A percentile compares a stretch with the other conserved stretches of the same genome.
phyloP scores from a whole-genome alignment of 2,888 invertebrate genomes.

The Drosophila vallismaia region DNA sequence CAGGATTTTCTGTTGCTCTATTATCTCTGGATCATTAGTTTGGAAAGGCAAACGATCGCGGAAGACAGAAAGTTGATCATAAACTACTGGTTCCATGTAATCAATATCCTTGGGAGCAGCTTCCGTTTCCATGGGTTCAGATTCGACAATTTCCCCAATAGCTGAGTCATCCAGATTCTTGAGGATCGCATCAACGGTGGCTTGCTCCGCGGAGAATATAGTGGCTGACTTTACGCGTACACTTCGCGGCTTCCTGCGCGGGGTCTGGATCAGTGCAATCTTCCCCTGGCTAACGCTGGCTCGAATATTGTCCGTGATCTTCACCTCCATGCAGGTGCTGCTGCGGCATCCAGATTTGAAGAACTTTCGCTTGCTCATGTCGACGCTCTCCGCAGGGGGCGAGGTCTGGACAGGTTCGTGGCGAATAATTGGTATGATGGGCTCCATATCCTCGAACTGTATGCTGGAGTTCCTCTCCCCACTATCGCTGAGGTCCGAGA shows the following conservation, averaged over 20 bases:
- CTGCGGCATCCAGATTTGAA: constrained; percentile 79
- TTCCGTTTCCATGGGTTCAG: constrained; percentile 32
- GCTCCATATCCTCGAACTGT: constrained; percentile 50
- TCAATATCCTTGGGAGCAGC: background rate
- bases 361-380: constrained; percentile 74
- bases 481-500: constrained; percentile 72
- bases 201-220: constrained; percentile 81
- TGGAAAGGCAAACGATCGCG: constrained; percentile 80
- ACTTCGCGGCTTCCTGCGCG: constrained; percentile 41
- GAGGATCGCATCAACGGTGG: constrained; percentile 81
- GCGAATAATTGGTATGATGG: constrained; percentile 67
- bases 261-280: constrained; percentile 68
- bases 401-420: constrained; percentile 27
- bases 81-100: background rate
- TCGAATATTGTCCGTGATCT: constrained; percentile 79
- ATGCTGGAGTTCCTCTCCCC: constrained; percentile 13
- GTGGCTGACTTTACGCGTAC: constrained; percentile 62
- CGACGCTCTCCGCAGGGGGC: constrained; percentile 36
- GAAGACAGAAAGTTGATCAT: constrained; percentile 53
- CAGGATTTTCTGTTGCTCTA: constrained; percentile 81
- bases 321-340: constrained; percentile 77
- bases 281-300: constrained; percentile 80
- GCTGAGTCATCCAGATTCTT: constrained; percentile 78
- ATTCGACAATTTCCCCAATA: constrained; percentile 63
- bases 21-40: constrained; percentile 76